Evolutionary conservation across 2,113 vertebrate genomes (phyloP).

Genomic region (Talpa occidentalis): DNA sequence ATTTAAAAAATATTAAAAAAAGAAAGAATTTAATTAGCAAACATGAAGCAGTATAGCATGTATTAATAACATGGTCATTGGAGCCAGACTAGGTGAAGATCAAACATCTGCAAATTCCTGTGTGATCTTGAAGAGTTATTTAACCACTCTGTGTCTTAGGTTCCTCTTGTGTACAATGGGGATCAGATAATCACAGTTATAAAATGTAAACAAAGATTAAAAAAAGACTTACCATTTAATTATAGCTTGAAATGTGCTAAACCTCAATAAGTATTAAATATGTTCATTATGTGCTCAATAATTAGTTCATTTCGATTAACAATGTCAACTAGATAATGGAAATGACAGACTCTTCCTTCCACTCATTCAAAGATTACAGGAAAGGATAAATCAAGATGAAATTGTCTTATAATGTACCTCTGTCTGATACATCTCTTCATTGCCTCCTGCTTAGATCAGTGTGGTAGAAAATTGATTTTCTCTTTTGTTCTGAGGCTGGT

Average conservation of each 20-base stretch:
- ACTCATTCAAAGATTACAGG: neutral
- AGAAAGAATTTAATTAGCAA: neutral
- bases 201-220: neutral
- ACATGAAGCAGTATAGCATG: neutral
- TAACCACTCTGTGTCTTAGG: neutral
- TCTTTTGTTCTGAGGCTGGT: neutral
- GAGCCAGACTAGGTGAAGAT: neutral
- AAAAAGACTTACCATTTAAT: neutral
- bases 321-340: neutral
- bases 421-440: neutral
- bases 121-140: neutral
- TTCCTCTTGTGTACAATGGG: neutral
- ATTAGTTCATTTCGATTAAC: constrained; percentile 28
- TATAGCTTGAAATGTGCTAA: neutral
- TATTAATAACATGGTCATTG: neutral
- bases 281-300: neutral
- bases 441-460: neutral
- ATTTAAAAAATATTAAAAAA: no score
- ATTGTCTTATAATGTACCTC: neutral
- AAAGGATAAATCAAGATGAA: neutral
- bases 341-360: neutral
- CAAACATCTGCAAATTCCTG: neutral
- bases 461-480: neutral
- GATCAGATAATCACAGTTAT: neutral
- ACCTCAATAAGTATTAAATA: neutral